Conservation (phyloP, 2,888 invertebrate genomes). For the Nasonovia ribisnigri region DNA sequence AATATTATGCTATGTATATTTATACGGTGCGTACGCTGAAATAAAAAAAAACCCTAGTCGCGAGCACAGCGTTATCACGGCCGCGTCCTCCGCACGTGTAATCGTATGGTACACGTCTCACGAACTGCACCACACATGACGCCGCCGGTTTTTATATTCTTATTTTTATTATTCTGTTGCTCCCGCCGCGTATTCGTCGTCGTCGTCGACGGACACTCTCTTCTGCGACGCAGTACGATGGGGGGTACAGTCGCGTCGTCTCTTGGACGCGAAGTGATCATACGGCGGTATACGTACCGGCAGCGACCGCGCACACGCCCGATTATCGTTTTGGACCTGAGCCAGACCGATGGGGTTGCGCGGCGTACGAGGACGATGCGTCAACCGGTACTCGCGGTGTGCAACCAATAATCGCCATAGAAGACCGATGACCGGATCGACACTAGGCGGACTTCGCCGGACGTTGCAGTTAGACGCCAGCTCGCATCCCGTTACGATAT, state of each 20-base stretch:
- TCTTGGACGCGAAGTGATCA: background rate
- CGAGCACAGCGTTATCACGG: background rate
- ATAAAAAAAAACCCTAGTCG: background rate
- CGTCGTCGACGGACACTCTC: background rate
- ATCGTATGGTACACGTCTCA: background rate
- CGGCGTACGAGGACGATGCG: background rate
- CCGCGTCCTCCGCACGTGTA: background rate
- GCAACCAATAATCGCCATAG: background rate
- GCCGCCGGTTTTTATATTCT: background rate
- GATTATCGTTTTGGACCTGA: background rate
- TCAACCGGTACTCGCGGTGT: background rate
- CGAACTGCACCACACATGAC: constrained; percentile 17
- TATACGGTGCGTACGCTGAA: background rate
- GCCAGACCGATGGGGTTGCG: background rate
- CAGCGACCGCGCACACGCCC: background rate
- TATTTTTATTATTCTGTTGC: background rate
- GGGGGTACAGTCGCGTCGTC: background rate
- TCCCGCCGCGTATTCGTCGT: constrained; percentile 36
- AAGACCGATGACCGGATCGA: background rate
- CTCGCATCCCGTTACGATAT: background rate
- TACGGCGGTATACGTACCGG: background rate
- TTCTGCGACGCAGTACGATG: background rate
- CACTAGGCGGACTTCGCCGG: background rate
- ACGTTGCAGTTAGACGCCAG: background rate
- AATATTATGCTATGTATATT: background rate